A percentile compares a stretch with the other conserved stretches of the same genome.
Conservation (phyloP, 2,113 vertebrate genomes). For the Sphyrna mokarran region DNA sequence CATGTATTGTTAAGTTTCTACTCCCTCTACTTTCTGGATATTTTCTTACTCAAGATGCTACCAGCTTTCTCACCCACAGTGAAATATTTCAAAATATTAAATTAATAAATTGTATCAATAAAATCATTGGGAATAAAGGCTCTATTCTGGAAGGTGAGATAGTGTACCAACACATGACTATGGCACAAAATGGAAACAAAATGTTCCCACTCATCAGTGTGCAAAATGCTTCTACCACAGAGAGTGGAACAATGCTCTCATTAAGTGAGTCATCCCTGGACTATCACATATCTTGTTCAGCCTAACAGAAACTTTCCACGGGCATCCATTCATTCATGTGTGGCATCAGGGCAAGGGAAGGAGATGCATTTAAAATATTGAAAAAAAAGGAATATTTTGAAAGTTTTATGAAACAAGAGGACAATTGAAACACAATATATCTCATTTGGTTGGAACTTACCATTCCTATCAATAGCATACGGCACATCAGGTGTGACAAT, state of each 20-base stretch:
- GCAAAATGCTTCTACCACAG: not conserved
- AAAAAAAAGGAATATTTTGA: not conserved
- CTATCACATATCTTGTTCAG: not conserved
- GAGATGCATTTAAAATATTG: not conserved
- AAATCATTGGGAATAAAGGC: not conserved
- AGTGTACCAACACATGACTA: not conserved
- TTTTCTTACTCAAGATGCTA: not conserved
- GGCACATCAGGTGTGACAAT: conserved; percentile 77
- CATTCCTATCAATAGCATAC: conserved; percentile 92
- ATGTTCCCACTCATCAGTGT: not conserved
- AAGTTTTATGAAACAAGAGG: not conserved
- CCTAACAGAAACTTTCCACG: not conserved
- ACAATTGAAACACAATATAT: too few species aligned
- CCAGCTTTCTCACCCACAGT: not conserved
- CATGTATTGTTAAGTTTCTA: not conserved
- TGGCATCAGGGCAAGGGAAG: not conserved
- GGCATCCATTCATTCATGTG: not conserved
- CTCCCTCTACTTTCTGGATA: not conserved
- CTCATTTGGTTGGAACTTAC: conserved; percentile 58
- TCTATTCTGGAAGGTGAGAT: not conserved
- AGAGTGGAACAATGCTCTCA: not conserved
- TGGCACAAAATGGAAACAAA: not conserved
- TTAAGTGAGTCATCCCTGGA: not conserved
- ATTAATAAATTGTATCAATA: not conserved
- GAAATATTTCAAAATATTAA: not conserved